phyloP scores from a whole-genome alignment of 2,113 vertebrate species.

The Phaethornis superciliosus region DNA sequence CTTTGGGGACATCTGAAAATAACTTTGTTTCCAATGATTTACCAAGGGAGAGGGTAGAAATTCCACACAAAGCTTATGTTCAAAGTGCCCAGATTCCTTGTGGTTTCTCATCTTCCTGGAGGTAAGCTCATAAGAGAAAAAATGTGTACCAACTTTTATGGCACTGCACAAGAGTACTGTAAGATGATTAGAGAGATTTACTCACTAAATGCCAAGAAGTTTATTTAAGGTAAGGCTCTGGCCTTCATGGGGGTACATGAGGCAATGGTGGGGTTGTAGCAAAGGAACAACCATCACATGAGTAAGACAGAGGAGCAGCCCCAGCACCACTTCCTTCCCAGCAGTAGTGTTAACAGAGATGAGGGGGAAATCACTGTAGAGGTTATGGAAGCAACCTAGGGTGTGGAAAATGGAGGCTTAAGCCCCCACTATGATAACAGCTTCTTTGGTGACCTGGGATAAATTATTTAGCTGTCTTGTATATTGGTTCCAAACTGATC shows the following conservation, averaged over 20 bases:
- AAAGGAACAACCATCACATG: not conserved
- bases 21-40: conserved; percentile 36
- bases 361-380: not conserved
- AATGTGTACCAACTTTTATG: not conserved
- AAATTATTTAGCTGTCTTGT: not conserved
- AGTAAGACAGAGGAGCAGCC: not conserved
- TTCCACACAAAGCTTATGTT: not conserved
- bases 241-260: not conserved
- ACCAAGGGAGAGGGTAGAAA: not conserved
- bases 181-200: conserved; percentile 6
- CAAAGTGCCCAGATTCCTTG: not conserved
- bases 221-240: conserved; percentile 36
- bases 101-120: conserved; percentile 48
- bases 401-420: not conserved
- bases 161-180: not conserved
- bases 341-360: not conserved
- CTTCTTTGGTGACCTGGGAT: not conserved
- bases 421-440: not conserved
- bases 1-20: conserved; percentile 33
- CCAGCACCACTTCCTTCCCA: not conserved
- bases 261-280: not conserved
- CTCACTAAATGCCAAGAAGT: not conserved
- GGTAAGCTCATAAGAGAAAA: conserved; percentile 33
- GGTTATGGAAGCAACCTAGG: not conserved
- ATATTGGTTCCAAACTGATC: not conserved